Evolutionary conservation across 1,140 invertebrate genomes (phyloP).

Genomic region (Eriocheir sinensis): DNA sequence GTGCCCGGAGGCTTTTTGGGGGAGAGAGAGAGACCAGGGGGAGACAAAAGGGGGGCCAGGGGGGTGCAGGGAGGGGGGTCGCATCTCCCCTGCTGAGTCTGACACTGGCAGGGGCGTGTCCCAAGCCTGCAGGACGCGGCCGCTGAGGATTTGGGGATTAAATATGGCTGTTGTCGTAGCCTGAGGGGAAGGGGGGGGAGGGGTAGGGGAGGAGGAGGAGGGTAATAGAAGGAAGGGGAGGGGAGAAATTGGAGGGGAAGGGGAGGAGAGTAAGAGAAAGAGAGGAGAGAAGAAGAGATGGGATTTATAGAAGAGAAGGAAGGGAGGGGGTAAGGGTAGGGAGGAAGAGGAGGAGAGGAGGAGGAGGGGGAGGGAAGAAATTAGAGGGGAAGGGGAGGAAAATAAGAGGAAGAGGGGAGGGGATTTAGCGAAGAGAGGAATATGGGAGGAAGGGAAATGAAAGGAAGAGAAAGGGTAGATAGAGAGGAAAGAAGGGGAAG

Average conservation of each 20-base stretch:
- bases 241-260: neutral
- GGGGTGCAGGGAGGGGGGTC: constrained; percentile 2
- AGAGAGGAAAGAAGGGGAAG: too few species aligned
- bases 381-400: neutral
- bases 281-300: neutral
- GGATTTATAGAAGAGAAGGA: neutral
- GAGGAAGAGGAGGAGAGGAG: neutral
- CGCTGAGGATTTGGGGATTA: constrained; percentile 60
- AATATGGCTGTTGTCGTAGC: constrained; percentile 37
- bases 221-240: neutral
- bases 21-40: neutral
- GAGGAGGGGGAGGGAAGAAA: neutral
- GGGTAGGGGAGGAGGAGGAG: neutral
- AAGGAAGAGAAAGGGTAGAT: neutral
- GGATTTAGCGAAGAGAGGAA: neutral
- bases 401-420: neutral
- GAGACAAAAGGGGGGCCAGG: constrained; percentile 25
- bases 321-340: neutral
- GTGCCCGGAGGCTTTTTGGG: constrained; percentile 35
- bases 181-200: neutral
- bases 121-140: constrained; percentile 37
- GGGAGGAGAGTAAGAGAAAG: neutral
- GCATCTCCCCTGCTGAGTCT: constrained; percentile 30
- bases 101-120: constrained; percentile 65
- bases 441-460: neutral